Percentiles rank a stretch among this genome's conserved stretches.
Conservation (phyloP, 2,888 invertebrate genomes). For the Odontocolon sp. region DNA sequence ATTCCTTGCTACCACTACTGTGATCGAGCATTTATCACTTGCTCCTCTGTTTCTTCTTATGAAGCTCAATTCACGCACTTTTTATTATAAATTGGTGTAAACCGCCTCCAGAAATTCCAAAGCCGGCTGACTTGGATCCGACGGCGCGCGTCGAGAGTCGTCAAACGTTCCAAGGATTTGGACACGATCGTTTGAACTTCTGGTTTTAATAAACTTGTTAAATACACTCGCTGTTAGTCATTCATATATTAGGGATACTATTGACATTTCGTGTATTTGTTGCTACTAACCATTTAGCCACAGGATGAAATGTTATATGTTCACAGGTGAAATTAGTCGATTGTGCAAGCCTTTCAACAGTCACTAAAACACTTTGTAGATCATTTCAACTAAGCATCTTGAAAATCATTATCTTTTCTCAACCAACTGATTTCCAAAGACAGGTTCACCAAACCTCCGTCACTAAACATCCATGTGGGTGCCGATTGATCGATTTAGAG, state of each 20-base stretch:
- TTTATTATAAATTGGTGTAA: background rate
- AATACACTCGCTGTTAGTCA: conserved; percentile 1
- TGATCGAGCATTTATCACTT: conserved; percentile 33
- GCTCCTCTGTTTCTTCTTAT: background rate
- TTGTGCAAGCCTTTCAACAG: too few relatives aligned
- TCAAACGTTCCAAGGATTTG: background rate
- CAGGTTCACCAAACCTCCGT: background rate
- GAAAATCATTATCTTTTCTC: too few relatives aligned
- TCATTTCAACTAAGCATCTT: too few relatives aligned
- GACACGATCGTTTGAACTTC: background rate
- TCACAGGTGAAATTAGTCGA: too few relatives aligned
- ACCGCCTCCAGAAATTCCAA: background rate
- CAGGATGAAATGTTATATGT: too few relatives aligned
- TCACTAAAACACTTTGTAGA: conserved; percentile 22
- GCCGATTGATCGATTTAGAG: too few relatives aligned
- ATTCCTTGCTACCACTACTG: background rate
- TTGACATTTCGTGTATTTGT: background rate
- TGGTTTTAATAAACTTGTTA: background rate
- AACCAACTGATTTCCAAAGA: too few relatives aligned
- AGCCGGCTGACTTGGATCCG: conserved; percentile 45
- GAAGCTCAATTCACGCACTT: background rate
- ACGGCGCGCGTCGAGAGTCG: conserved; percentile 43
- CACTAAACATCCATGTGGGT: conserved; percentile 27
- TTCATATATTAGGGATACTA: background rate
- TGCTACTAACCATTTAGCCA: too few relatives aligned